These are phyloP conservation scores for Odontomyia ornata DNA, from an alignment of 2,888 invertebrate species.

Conservation along the genomic window DNA sequence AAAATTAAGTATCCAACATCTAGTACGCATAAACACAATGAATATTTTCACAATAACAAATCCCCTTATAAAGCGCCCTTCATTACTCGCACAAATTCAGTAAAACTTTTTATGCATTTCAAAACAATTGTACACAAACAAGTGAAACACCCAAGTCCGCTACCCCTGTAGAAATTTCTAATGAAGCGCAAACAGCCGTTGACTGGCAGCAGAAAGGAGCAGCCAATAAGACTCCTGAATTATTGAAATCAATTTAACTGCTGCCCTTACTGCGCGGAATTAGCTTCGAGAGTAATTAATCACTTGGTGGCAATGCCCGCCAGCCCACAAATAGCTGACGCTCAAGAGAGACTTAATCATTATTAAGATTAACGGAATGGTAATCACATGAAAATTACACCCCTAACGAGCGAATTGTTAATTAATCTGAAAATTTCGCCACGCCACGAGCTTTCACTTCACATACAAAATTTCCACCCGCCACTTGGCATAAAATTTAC, in stretches of 20 bases:
- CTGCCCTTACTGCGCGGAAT: not conserved
- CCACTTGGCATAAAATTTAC: not conserved
- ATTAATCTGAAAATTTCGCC: slow-evolving; percentile 20
- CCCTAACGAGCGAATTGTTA: slow-evolving; percentile 36
- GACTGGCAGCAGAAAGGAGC: not conserved
- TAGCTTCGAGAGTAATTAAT: slow-evolving; percentile 29
- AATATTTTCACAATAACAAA: too few species aligned
- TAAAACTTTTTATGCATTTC: not conserved
- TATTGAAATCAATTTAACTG: slow-evolving; percentile 35
- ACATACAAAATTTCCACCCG: not conserved
- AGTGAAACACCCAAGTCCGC: too few species aligned
- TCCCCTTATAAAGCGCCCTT: too few species aligned
- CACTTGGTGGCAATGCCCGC: slow-evolving; percentile 1
- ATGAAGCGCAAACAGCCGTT: not conserved
- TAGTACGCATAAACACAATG: too few species aligned
- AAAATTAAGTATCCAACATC: too few species aligned
- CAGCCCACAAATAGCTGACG: slow-evolving; percentile 5
- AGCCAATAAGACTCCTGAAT: slow-evolving; percentile 21
- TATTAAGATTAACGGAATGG: slow-evolving; percentile 32
- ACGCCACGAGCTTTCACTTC: not conserved
- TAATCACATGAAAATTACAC: slow-evolving; percentile 37
- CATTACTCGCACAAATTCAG: not conserved
- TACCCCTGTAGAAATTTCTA: not conserved
- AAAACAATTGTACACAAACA: not conserved
- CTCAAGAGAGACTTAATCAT: slow-evolving; percentile 26